phyloP scores from a whole-genome alignment of 2,113 vertebrate genomes.

The Diadophis punctatus region DNA sequence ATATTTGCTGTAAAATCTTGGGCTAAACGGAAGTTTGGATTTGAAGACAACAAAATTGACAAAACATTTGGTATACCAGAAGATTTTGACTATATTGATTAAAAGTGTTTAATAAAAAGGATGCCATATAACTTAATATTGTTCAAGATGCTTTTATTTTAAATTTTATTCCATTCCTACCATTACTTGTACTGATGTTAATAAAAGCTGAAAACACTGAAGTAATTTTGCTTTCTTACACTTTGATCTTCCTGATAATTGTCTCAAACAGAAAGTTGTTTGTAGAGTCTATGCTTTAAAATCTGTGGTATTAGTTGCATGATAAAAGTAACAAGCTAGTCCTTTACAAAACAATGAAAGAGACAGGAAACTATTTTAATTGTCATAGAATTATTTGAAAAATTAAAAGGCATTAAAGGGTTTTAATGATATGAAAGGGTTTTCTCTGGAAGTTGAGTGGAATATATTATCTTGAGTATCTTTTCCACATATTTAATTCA shows the following conservation, averaged over 20 bases:
- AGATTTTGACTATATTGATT: constrained; percentile 96
- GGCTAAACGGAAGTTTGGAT: constrained; percentile 95
- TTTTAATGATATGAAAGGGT: background rate
- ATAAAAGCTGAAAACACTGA: constrained; percentile 53
- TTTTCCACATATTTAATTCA: background rate
- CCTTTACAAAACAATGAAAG: background rate
- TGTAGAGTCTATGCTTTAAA: background rate
- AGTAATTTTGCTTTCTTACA: background rate
- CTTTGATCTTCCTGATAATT: background rate
- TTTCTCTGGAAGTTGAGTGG: background rate
- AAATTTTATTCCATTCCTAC: constrained; percentile 5
- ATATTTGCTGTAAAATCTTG: constrained; percentile 95
- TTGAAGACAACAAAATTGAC: constrained; percentile 88
- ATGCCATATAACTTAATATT: constrained; percentile 33
- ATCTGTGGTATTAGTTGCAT: background rate
- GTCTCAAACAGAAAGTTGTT: background rate
- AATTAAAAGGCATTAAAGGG: background rate
- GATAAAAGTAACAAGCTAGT: background rate
- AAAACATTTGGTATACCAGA: constrained; percentile 97
- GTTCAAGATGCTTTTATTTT: background rate
- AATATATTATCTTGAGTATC: background rate
- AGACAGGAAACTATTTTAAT: constrained; percentile 2
- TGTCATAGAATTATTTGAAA: background rate
- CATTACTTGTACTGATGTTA: constrained; percentile 45
- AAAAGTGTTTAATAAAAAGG: constrained; percentile 36